phyloP scores from a whole-genome alignment of 2,113 vertebrate genomes.

The Sterna hirundo region DNA sequence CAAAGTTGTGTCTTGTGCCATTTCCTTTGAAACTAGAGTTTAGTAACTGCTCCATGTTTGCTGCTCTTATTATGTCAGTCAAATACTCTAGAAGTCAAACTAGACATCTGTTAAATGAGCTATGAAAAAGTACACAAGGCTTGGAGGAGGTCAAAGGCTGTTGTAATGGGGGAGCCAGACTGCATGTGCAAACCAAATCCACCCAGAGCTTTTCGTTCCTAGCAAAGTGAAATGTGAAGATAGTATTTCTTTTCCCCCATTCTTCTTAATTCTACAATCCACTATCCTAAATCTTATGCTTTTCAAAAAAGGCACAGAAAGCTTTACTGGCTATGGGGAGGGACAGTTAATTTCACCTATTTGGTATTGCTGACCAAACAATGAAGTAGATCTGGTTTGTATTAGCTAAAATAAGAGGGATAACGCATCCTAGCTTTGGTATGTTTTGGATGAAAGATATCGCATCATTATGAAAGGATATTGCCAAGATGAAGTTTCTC shows the following conservation, averaged over 20 bases:
- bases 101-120: not conserved
- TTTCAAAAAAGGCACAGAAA: not conserved
- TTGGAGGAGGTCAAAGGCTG: not conserved
- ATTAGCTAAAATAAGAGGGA: not conserved
- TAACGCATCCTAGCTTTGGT: not conserved
- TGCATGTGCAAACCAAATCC: not conserved
- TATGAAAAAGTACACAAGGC: not conserved
- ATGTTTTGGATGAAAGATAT: not conserved
- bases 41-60: not conserved
- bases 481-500: not conserved
- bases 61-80: not conserved
- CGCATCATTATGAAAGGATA: rapidly evolving
- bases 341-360: not conserved
- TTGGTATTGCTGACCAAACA: not conserved
- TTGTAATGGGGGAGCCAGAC: not conserved
- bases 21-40: not conserved
- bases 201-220: not conserved
- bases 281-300: not conserved
- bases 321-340: not conserved
- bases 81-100: not conserved
- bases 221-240: not conserved
- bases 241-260: not conserved
- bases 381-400: not conserved
- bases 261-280: not conserved
- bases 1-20: not conserved